Conservation (phyloP, 2,113 vertebrate species). For the Perca flavescens region DNA sequence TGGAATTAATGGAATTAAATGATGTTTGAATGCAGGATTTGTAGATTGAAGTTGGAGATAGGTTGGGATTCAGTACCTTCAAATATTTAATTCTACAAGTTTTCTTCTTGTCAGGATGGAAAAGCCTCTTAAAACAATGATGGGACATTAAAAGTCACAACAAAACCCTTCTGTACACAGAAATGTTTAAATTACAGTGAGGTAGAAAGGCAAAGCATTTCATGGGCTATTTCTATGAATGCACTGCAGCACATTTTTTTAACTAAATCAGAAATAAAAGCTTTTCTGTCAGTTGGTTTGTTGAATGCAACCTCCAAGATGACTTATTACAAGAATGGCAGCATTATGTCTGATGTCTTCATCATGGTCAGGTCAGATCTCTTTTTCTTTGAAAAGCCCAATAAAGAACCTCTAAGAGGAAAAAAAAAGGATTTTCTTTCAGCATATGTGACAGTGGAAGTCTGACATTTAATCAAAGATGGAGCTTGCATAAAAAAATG, state of each 20-base stretch:
- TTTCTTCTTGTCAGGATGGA: background rate
- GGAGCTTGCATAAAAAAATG: slow-evolving; percentile 26
- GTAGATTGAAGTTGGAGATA: background rate
- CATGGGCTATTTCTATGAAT: background rate
- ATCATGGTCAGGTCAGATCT: background rate
- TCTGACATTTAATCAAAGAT: slow-evolving; percentile 76
- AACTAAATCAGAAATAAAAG: background rate
- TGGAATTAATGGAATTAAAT: background rate
- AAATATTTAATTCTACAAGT: background rate
- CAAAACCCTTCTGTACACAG: background rate
- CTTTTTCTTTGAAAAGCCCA: slow-evolving; percentile 43
- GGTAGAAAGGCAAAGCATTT: background rate
- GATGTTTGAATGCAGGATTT: background rate
- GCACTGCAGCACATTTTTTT: background rate
- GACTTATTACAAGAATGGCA: slow-evolving; percentile 3
- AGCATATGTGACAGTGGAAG: slow-evolving; percentile 60
- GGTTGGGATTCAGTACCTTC: background rate
- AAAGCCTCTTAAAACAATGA: background rate
- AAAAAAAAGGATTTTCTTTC: slow-evolving; percentile 44
- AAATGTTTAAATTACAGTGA: background rate
- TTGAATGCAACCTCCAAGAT: background rate
- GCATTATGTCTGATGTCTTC: slow-evolving; percentile 27
- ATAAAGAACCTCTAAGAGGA: slow-evolving; percentile 22
- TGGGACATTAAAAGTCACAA: background rate
- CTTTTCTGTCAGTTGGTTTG: background rate